Evolutionary conservation across 1,140 invertebrate species (phyloP), one percentile per base, ranked within the genome.

Genomic region (Campoletis sonorensis): DNA sequence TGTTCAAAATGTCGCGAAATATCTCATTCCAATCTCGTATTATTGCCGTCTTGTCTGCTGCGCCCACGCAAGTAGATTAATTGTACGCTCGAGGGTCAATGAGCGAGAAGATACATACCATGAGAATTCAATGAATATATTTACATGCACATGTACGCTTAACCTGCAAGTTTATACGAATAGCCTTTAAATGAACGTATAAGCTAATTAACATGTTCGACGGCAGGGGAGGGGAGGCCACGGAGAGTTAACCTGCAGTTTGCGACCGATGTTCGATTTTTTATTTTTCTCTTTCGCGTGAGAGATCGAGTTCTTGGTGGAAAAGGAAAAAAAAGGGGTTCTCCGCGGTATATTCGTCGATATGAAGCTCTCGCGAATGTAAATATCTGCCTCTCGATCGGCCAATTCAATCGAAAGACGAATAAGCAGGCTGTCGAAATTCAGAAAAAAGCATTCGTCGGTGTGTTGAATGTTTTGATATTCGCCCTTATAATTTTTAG

Each of bases 121-220:
- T 33, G 49, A 13, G 27, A 15, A 45, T 37, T 51, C 33, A 49
- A 75, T 75, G 27, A n/a, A 54, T 54, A 54, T 54, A 70, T 70
- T 70, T 40, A 79, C 78, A 71, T 40, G n/a, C n/a, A n/a, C n/a
- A 58, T 61, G n/a, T 61, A 64, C 40, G 27, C 16, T 61, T 23
- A 30, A 40, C 27, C 71, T 21, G 80, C 72, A 82, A 82, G 79
- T 82, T 81, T 68, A 64, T 71, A 58, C 76, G 40, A 33, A 61
- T 73, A 54, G 75, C 23, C 75, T 79, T 72, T 73, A 71, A 71
- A 79, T 58, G 77, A 61, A 79, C 75, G 64, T 82, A 70, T 82
- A 75, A 72, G 54, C 76, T 82, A 82, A 82, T 82, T 82, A 82
- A 82, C 81, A 82, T 82, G 81, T 82, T 68, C 49, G 68, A 78